Conservation (phyloP, 2,888 invertebrate species). For the Nowickia ferox region DNA sequence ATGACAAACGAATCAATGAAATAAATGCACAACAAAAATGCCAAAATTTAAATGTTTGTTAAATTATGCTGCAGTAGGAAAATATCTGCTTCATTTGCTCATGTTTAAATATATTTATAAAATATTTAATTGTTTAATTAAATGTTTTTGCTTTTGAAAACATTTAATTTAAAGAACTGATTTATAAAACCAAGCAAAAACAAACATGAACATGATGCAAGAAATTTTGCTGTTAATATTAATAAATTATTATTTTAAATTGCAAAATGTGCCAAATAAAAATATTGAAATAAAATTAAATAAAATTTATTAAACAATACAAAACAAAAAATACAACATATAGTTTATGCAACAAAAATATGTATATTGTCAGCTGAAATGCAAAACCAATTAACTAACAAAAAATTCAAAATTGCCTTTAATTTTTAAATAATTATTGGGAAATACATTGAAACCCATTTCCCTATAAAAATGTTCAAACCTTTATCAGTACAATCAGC, state of each 20-base stretch:
- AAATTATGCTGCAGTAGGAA: neutral
- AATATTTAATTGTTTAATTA: slow-evolving; percentile 58
- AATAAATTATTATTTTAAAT: slow-evolving; percentile 49
- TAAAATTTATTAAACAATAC: slow-evolving; percentile 17
- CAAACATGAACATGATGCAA: slow-evolving; percentile 7
- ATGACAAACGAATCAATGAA: slow-evolving; percentile 27
- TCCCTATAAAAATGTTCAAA: no score
- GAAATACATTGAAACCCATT: no score
- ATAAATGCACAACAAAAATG: slow-evolving; percentile 13
- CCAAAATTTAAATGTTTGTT: slow-evolving; percentile 9
- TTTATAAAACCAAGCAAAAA: slow-evolving; percentile 50
- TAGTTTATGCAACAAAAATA: slow-evolving; percentile 25
- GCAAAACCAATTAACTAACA: neutral
- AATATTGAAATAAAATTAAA: slow-evolving; percentile 42
- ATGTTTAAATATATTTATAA: slow-evolving; percentile 14
- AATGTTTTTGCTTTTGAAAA: slow-evolving; percentile 27
- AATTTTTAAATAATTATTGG: no score
- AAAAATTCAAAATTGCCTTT: neutral
- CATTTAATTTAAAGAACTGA: slow-evolving; percentile 37
- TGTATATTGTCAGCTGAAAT: neutral
- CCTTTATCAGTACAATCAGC: no score
- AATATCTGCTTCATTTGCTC: neutral
- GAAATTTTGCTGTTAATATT: slow-evolving; percentile 12
- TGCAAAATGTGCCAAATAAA: slow-evolving; percentile 32
- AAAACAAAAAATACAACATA: slow-evolving; percentile 10